Evolutionary conservation across 2,888 invertebrate species (phyloP).

Genomic region (Artemia sinica): DNA sequence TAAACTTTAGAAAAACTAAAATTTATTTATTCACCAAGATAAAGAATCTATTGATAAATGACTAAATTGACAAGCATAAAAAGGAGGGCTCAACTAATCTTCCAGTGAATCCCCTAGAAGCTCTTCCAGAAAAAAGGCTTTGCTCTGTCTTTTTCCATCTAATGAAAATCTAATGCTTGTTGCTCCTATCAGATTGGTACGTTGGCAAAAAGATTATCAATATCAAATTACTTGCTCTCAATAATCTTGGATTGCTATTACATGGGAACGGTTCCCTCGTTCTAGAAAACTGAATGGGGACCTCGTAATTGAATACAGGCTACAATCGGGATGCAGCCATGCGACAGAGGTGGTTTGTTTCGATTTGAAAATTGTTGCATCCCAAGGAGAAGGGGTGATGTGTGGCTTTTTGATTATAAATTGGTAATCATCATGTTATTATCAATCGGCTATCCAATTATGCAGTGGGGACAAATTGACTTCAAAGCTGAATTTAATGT

Average conservation of each 20-base stretch:
- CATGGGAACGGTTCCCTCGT: conserved; percentile 12
- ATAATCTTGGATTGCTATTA: conserved; percentile 7
- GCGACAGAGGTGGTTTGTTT: conserved; percentile 8
- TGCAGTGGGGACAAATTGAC: neutral
- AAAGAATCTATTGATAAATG: too few relatives aligned
- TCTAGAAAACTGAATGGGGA: neutral
- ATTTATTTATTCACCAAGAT: too few relatives aligned
- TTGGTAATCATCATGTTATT: conserved; percentile 12
- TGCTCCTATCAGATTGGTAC: conserved; percentile 14
- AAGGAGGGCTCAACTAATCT: too few relatives aligned
- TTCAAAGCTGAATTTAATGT: neutral
- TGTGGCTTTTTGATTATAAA: conserved; percentile 8
- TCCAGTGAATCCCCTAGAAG: too few relatives aligned
- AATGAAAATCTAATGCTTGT: conserved; percentile 14
- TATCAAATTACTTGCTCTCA: conserved; percentile 13
- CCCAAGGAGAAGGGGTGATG: conserved; percentile 9
- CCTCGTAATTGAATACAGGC: conserved; percentile 12
- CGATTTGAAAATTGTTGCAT: conserved; percentile 14
- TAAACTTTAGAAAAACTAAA: too few relatives aligned
- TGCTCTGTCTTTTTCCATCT: neutral
- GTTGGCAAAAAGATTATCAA: conserved; percentile 12
- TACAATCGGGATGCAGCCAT: conserved; percentile 9
- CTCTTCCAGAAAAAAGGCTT: too few relatives aligned
- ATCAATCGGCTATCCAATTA: conserved; percentile 10
- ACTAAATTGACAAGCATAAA: too few relatives aligned